Conservation (phyloP, 1,140 invertebrate genomes). For the Capitella teleta region DNA sequence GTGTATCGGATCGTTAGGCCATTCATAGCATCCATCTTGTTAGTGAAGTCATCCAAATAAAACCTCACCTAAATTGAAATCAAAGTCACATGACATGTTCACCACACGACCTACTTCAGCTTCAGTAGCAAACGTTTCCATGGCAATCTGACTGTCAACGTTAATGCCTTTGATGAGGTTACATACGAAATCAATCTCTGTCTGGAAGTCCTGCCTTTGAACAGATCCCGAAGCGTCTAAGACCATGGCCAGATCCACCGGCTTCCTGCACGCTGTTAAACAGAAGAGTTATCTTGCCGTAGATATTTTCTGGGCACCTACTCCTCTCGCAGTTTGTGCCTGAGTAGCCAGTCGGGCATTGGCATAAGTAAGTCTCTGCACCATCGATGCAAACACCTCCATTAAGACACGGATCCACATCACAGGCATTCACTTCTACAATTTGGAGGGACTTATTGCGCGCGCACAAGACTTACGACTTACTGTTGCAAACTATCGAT, state of each 20-base stretch:
- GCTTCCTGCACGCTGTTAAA: not conserved
- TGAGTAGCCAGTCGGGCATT: not conserved
- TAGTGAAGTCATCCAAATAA: not conserved
- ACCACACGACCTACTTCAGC: too few species aligned
- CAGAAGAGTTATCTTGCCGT: too few species aligned
- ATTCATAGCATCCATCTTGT: not conserved
- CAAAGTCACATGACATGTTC: too few species aligned
- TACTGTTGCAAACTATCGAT: not conserved
- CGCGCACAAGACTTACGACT: not conserved
- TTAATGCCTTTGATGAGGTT: too few species aligned
- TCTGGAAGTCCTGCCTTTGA: too few species aligned
- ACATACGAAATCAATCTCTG: too few species aligned
- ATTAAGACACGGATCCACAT: conserved; percentile 8
- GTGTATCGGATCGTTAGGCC: not conserved
- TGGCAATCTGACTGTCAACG: too few species aligned
- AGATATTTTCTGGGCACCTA: not conserved
- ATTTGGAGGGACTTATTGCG: not conserved
- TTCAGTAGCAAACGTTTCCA: too few species aligned
- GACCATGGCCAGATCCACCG: not conserved
- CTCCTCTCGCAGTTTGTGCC: conserved; percentile 1
- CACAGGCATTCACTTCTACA: conserved; percentile 3
- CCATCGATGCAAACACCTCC: conserved; percentile 8
- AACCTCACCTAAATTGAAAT: too few species aligned
- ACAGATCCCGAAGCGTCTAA: conserved; percentile 1
- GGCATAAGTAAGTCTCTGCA: not conserved